Conservation (phyloP, 2,888 invertebrate species). For the Chrysomela aeneicollis region DNA sequence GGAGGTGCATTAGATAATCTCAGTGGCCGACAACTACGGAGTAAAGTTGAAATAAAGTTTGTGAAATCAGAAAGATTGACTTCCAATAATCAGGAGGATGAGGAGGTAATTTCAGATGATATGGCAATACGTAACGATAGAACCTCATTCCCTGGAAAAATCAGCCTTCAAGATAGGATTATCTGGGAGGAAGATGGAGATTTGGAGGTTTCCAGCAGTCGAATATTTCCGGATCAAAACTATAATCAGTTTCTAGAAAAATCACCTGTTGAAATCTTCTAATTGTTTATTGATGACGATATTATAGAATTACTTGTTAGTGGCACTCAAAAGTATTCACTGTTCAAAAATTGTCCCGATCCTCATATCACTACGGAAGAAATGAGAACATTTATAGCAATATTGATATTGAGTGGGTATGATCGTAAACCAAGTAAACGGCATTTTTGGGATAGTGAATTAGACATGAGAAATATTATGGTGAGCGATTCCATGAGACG, state of each 20-base stretch:
- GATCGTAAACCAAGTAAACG: not conserved
- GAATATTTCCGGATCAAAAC: not conserved
- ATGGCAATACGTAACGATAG: no score
- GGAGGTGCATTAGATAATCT: no score
- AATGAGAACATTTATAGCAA: conserved; percentile 3
- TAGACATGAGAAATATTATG: conserved; percentile 14
- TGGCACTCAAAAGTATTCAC: not conserved
- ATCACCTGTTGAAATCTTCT: not conserved
- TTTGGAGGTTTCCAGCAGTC: not conserved
- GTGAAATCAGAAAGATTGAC: not conserved
- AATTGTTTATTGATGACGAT: not conserved
- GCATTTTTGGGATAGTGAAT: conserved; percentile 12
- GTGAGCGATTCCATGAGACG: conserved; percentile 14
- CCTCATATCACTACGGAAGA: not conserved
- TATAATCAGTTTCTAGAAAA: not conserved
- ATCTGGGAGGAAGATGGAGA: conserved; percentile 10
- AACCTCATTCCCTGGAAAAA: no score
- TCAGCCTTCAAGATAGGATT: no score
- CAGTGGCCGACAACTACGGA: no score
- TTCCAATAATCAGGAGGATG: no score
- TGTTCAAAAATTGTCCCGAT: not conserved
- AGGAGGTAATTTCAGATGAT: no score
- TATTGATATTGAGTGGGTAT: conserved; percentile 16
- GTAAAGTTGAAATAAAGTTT: not conserved
- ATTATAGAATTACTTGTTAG: not conserved